Evolutionary conservation across 92 coral and sea anemone species (phyloP).

Genomic region (Epizoanthus illoricatus): DNA sequence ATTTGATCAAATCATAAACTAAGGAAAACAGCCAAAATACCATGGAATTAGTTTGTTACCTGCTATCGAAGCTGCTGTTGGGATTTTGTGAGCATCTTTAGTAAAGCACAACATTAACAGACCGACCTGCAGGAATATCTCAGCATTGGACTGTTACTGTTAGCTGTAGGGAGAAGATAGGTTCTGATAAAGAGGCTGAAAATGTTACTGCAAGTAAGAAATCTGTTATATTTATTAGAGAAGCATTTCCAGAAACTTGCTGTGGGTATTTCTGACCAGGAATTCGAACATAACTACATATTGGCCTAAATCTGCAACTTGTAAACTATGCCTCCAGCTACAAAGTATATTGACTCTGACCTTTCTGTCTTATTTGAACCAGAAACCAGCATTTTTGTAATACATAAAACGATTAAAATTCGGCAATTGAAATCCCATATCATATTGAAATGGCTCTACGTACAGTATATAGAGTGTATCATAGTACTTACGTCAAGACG

Average conservation of each 20-base stretch:
- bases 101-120: background rate
- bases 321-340: conserved; percentile 2
- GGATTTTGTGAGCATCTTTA: background rate
- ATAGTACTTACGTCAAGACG: background rate
- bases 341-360: background rate
- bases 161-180: too few species aligned
- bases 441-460: background rate
- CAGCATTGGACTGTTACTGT: background rate
- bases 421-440: background rate
- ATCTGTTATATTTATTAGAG: background rate
- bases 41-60: background rate
- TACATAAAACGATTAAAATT: background rate
- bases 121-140: too few species aligned
- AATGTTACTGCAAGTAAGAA: too few species aligned
- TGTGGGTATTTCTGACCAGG: background rate
- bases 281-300: background rate
- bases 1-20: background rate
- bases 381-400: background rate
- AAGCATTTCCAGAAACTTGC: background rate
- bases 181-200: too few species aligned
- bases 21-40: conserved; percentile 3
- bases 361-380: background rate
- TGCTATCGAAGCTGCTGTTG: too few species aligned
- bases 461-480: background rate
- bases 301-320: conserved; percentile 1